Base-by-base conservation (phyloP, 2,113 vertebrate species). In the Otus sunia region DNA sequence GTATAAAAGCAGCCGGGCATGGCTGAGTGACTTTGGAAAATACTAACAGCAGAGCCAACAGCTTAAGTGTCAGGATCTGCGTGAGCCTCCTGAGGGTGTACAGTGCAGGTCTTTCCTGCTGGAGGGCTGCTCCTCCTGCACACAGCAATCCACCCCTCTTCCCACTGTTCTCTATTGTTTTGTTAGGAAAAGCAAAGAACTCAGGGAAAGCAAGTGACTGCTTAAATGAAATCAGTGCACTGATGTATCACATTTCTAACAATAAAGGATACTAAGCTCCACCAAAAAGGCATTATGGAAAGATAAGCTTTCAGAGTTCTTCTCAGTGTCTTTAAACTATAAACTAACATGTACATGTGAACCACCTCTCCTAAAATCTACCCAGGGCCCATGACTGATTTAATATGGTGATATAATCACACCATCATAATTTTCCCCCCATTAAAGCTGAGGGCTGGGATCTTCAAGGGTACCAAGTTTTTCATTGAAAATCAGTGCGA, bases 131-230 rank as follows among this genome's bases (percentile, higher is more conserved):
- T 66, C 19, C n/a, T 75, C 62, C 43, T 45, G 34, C 32, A 49
- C 14, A 34, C 17, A 68, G 12, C 1, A 8, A 5, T 6, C 8
- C 7, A 12, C 5, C 0, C 15, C 6, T 62, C 53, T 73, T 77
- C 32, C 59, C 66, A 30, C 15, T 5, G 0, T 29, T 76, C 12
- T 12, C 52, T 49, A 5, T 6, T 47, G 7, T 14, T 71, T 59
- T 30, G 11, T 36, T 52, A 79, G 14, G 66, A 82, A 71, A 78
- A 64, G 8, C 15, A 50, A 43, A 64, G 7, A 59, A 39, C 15
- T 47, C 26, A 2, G 27, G 7, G 21, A 75, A 68, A 77, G 5
- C 2, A 79, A 72, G 37, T 47, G 23, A 5, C 8, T 10, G 4
- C 34, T 87, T 58, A 49, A 86, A 73, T 60, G 2, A 79, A 82